Base-by-base conservation (phyloP, 2,113 vertebrate species). In the Rhodinocichla rosea region DNA sequence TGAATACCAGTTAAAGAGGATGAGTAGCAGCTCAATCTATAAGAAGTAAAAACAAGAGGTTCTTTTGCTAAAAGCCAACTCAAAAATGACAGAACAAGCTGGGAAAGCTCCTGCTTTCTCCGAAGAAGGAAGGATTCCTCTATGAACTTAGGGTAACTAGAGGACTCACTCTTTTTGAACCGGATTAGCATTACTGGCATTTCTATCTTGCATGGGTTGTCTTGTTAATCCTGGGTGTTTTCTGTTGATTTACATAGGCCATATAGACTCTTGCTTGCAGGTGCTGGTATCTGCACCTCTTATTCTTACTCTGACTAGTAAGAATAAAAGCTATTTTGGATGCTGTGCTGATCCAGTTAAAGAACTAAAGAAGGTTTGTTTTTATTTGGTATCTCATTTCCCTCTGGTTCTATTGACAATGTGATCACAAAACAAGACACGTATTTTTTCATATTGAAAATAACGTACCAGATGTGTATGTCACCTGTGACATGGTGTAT, bases 391-490 rank as follows among this genome's bases (percentile, higher is more conserved):
- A 62, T 45, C 40, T 89, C 50, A 27, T 92, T 95, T 75, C 10
- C 65, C 33, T 12, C 23, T 70, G 33, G 11, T 89, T 91, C 70
- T 86, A 22, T 57, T 85, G 81, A 57, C 2, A 4, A 74, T 82
- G 53, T 82, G 62, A 92, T 94, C 87, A 75, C 55, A 64, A 75
- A 75, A 90, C 53, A 65, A 68, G 79, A 78, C 37, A 57, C 40
- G 5, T 75, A 45, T 63, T 79, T 92, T 89, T 95, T 92, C 57
- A 9, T 76, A 33, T 57, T 92, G 86, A 89, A 90, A 95, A 93
- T 65, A 87, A 77, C 33, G 19, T 76, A 44, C 56, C 56, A 89
- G 45, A 56, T 87, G 40, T 63, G 56, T 84, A 13, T 92, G 65
- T 60, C 83, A 88, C 77, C 47, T 93, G 68, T 74, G 55, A 75